These are phyloP conservation scores for Thamnophis elegans DNA, from an alignment of 2,797 vertebrate genomes.

Conservation along the genomic window DNA sequence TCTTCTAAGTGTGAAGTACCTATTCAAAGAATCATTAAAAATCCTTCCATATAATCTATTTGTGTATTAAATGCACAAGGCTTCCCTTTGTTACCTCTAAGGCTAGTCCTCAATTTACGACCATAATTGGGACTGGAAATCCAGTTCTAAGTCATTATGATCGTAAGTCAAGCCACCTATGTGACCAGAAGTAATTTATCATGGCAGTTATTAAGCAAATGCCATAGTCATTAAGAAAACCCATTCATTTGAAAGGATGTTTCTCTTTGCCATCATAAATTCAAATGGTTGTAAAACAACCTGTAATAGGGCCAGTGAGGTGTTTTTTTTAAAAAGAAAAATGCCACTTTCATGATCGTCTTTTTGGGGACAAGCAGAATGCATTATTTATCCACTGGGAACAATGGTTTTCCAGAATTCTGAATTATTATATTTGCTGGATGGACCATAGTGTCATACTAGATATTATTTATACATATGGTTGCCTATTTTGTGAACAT, in stretches of 20 bases:
- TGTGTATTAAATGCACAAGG: background rate
- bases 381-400: background rate
- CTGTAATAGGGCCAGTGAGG: background rate
- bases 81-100: background rate
- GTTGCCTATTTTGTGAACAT: background rate
- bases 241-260: background rate
- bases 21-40: background rate
- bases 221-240: background rate
- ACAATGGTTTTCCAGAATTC: background rate
- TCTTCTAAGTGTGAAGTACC: background rate
- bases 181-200: background rate
- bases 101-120: background rate
- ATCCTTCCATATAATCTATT: background rate
- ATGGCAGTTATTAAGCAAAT: background rate
- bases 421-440: background rate
- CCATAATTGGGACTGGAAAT: background rate
- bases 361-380: background rate
- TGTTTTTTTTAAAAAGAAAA: background rate
- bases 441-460: background rate
- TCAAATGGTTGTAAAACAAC: background rate
- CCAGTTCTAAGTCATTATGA: background rate
- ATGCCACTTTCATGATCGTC: background rate
- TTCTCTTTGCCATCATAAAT: background rate
- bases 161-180: background rate
- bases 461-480: background rate